phyloP scores from a whole-genome alignment of 1,140 invertebrate species.

The Temnothorax longispinosus region DNA sequence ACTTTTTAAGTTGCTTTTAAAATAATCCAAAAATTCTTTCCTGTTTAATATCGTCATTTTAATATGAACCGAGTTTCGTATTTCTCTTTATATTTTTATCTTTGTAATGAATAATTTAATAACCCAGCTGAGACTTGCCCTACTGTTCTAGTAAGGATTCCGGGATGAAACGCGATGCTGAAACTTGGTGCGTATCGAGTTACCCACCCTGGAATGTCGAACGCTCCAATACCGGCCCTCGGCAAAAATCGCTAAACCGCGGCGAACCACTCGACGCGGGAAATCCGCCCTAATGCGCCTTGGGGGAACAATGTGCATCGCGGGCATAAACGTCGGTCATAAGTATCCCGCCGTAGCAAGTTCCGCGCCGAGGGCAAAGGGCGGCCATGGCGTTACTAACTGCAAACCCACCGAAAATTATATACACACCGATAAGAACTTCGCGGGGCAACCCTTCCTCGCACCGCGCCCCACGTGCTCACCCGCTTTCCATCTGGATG shows the following conservation, averaged over 20 bases:
- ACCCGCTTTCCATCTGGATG: constrained; percentile 51
- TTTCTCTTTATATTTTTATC: constrained; percentile 4
- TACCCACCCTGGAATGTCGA: not conserved
- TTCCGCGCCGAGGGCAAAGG: constrained; percentile 12
- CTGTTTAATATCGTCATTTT: not conserved
- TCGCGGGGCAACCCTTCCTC: constrained; percentile 27
- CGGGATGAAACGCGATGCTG: not conserved
- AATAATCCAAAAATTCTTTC: not conserved
- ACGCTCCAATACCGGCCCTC: not conserved
- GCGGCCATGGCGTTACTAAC: constrained; percentile 1
- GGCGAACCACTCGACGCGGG: not conserved
- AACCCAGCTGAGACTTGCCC: not conserved
- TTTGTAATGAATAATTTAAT: constrained; percentile 15
- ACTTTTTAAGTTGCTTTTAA: not conserved
- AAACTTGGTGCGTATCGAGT: not conserved
- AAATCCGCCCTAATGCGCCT: constrained; percentile 47
- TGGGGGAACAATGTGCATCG: constrained; percentile 57
- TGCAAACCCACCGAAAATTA: constrained; percentile 50
- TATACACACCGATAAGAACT: constrained; percentile 61
- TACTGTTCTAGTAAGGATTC: not conserved
- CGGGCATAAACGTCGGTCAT: constrained; percentile 38
- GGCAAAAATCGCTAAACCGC: constrained; percentile 41
- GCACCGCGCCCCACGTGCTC: not conserved
- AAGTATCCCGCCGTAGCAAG: constrained; percentile 36
- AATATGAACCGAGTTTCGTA: not conserved